Evolutionary conservation across 1,140 invertebrate genomes (phyloP).

Genomic region (Hesperophylax magnus): DNA sequence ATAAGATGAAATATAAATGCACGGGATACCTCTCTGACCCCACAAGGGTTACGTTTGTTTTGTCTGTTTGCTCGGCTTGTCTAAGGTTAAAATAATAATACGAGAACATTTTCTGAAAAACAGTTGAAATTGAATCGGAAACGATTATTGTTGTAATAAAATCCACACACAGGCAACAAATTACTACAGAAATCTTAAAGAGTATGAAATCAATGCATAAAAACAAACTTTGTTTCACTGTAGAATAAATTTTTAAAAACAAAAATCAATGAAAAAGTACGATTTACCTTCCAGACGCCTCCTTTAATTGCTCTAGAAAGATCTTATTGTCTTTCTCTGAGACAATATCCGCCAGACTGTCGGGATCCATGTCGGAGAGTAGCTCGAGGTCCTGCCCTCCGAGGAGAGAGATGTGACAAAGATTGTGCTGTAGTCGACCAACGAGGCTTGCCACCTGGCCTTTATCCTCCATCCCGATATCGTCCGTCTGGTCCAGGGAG

Average conservation of each 20-base stretch:
- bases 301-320: conserved; percentile 86
- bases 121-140: too few species aligned
- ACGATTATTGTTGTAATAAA: too few species aligned
- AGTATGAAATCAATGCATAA: too few species aligned
- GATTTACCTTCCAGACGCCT: conserved; percentile 82
- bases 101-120: too few species aligned
- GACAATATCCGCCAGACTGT: conserved; percentile 83
- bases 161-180: too few species aligned
- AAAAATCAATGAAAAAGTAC: background rate
- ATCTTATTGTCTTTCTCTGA: conserved; percentile 82
- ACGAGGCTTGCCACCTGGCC: conserved; percentile 76
- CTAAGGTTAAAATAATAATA: too few species aligned
- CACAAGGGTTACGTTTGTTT: too few species aligned
- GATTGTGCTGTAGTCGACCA: conserved; percentile 81
- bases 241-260: background rate
- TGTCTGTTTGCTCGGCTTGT: too few species aligned
- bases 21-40: too few species aligned
- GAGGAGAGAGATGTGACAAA: conserved; percentile 85
- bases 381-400: conserved; percentile 85
- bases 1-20: too few species aligned
- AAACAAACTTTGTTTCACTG: too few species aligned
- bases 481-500: conserved; percentile 79
- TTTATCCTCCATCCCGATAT: conserved; percentile 71
- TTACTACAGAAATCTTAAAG: too few species aligned
- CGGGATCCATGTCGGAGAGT: conserved; percentile 88